Evolutionary conservation across 2,113 vertebrate genomes (phyloP).

Genomic region (Gadus macrocephalus): DNA sequence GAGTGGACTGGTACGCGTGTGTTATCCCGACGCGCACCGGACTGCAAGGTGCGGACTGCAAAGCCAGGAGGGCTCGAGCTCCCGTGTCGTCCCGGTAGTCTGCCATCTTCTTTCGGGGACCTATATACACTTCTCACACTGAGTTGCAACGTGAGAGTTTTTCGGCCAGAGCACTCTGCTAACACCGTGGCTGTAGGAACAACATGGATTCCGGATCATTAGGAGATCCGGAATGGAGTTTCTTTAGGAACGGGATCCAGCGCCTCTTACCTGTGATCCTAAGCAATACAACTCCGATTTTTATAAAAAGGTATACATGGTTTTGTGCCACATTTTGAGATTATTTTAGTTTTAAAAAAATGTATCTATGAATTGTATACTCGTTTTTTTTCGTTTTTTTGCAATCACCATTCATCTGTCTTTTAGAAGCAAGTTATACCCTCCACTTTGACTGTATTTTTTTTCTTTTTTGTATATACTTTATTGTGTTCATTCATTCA

Average conservation of each 20-base stretch:
- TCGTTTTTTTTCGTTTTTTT: too few species aligned
- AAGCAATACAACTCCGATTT: neutral
- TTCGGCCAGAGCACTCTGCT: conserved; percentile 59
- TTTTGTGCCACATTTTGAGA: neutral
- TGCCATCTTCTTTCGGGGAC: conserved; percentile 71
- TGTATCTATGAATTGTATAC: too few species aligned
- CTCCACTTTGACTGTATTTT: too few species aligned
- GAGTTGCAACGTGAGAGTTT: conserved; percentile 67
- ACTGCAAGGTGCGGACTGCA: conserved; percentile 86
- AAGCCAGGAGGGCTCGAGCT: conserved; percentile 82
- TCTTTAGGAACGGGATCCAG: conserved; percentile 25
- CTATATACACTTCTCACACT: conserved; percentile 47
- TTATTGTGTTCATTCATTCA: too few species aligned
- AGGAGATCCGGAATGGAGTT: conserved; percentile 45
- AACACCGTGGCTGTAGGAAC: conserved; percentile 67
- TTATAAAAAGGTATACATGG: neutral
- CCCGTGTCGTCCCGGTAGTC: conserved; percentile 90
- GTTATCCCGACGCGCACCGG: conserved; percentile 75
- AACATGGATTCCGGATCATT: conserved; percentile 68
- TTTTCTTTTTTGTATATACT: too few species aligned
- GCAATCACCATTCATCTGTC: too few species aligned
- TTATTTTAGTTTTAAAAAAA: too few species aligned
- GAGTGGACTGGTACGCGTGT: conserved; percentile 60
- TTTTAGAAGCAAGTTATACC: too few species aligned
- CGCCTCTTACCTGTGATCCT: neutral